These are phyloP conservation scores for Drosophila meridionalis DNA, from an alignment of 2,888 invertebrate species.

Conservation along the genomic window DNA sequence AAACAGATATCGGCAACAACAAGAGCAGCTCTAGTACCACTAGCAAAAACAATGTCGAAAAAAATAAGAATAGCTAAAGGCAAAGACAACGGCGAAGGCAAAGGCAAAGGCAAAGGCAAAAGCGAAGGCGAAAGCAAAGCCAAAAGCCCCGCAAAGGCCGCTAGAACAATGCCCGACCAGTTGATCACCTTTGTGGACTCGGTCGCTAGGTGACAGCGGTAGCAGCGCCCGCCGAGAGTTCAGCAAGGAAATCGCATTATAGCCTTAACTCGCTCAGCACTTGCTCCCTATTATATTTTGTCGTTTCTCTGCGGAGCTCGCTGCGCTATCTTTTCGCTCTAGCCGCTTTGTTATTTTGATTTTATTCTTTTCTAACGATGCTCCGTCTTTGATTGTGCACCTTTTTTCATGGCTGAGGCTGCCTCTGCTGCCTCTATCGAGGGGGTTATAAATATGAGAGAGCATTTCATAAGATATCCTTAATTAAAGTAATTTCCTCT, in stretches of 20 bases:
- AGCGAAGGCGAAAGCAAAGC: conserved; percentile 33
- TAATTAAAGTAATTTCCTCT: conserved; percentile 78
- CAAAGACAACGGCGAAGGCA: too few relatives aligned
- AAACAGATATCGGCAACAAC: not conserved
- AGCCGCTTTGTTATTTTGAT: conserved; percentile 71
- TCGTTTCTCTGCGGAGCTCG: conserved; percentile 11
- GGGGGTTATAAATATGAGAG: conserved; percentile 73
- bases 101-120: conserved; percentile 20
- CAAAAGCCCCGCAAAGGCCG: conserved; percentile 40
- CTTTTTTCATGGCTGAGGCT: conserved; percentile 42
- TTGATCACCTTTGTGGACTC: conserved; percentile 55
- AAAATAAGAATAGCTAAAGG: conserved; percentile 25
- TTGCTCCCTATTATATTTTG: conserved; percentile 14
- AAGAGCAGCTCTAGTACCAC: not conserved
- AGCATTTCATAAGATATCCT: conserved; percentile 75
- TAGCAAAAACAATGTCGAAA: conserved; percentile 38
- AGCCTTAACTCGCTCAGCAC: conserved; percentile 18
- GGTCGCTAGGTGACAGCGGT: conserved; percentile 56
- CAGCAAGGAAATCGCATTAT: conserved; percentile 68
- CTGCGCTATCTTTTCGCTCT: conserved; percentile 32
- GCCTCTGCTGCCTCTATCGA: conserved; percentile 12
- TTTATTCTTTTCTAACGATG: conserved; percentile 67
- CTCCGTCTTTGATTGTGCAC: conserved; percentile 67
- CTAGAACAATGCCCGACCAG: conserved; percentile 37
- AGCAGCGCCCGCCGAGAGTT: conserved; percentile 31